These are phyloP conservation scores for Cheilosia variabilis DNA, from an alignment of 2,888 invertebrate genomes.

Conservation along the genomic window DNA sequence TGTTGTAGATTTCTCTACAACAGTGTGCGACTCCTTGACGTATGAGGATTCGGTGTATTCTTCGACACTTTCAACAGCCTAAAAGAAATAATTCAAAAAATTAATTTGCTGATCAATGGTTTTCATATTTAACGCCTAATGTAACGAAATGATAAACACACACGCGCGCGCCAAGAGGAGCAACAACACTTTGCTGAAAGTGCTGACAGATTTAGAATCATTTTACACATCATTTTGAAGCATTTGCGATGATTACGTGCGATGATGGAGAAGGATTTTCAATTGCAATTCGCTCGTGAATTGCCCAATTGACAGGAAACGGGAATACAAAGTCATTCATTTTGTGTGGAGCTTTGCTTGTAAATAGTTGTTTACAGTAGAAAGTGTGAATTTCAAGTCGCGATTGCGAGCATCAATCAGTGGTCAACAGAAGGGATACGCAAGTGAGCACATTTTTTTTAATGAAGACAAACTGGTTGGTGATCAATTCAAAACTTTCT, in stretches of 20 bases:
- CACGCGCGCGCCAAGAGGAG: neutral
- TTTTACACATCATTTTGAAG: conserved; percentile 45
- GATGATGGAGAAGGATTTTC: conserved; percentile 42
- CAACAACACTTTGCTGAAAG: conserved; percentile 15
- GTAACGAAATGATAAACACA: conserved; percentile 25
- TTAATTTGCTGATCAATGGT: conserved; percentile 20
- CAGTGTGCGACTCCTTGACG: conserved; percentile 82
- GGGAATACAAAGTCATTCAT: conserved; percentile 1
- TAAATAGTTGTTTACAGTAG: neutral
- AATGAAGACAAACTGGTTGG: neutral
- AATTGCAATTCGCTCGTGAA: conserved; percentile 26
- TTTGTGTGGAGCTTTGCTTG: neutral
- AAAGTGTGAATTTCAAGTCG: conserved; percentile 16
- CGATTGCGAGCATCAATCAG: conserved; percentile 3
- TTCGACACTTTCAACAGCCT: conserved; percentile 84
- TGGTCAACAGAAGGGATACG: neutral
- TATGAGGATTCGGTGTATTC: conserved; percentile 81
- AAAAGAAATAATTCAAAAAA: conserved; percentile 76
- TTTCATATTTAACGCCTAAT: conserved; percentile 36
- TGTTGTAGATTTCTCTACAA: conserved; percentile 81
- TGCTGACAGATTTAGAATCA: conserved; percentile 50
- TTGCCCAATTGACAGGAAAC: conserved; percentile 24
- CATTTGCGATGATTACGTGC: conserved; percentile 23
- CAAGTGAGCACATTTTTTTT: neutral
- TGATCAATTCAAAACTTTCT: too few relatives aligned